A percentile compares a stretch with the other conserved stretches of the same genome.
phyloP scores from a whole-genome alignment of 2,797 vertebrate genomes.

The Anguilla anguilla region DNA sequence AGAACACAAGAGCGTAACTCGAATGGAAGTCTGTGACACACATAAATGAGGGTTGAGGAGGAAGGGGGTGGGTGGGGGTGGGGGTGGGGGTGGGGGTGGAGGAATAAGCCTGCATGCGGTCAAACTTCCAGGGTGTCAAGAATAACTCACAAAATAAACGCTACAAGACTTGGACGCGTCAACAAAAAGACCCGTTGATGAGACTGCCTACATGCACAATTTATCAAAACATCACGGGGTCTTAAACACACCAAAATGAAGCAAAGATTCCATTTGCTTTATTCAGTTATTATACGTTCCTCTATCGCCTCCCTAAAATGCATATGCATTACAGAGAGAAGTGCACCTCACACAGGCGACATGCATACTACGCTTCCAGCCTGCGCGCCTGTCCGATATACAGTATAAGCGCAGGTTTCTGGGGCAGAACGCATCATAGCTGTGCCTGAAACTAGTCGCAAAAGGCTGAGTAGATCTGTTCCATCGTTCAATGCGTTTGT shows the following conservation, averaged over 20 bases:
- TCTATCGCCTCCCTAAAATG: background rate
- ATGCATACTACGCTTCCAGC: too few relatives aligned
- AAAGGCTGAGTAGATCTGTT: too few relatives aligned
- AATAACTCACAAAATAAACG: background rate
- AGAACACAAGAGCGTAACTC: slow-evolving; percentile 12
- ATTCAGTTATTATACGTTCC: background rate
- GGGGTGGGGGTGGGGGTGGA: background rate
- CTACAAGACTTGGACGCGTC: background rate
- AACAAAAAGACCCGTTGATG: background rate
- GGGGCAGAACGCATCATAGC: too few relatives aligned
- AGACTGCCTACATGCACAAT: background rate
- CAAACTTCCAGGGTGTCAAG: background rate
- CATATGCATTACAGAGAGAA: background rate
- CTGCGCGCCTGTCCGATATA: too few relatives aligned
- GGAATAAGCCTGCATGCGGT: background rate
- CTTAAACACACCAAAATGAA: background rate
- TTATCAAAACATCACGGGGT: background rate
- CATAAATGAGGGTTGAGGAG: background rate
- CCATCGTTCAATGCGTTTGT: too few relatives aligned
- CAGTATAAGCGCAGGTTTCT: too few relatives aligned
- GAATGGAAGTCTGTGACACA: slow-evolving; percentile 10
- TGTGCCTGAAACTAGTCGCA: too few relatives aligned
- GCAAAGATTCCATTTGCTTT: background rate
- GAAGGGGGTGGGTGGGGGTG: background rate
- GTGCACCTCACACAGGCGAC: background rate